Evolutionary conservation across 2,888 invertebrate genomes (phyloP).

Genomic region (Cosmorhoe ocellata): DNA sequence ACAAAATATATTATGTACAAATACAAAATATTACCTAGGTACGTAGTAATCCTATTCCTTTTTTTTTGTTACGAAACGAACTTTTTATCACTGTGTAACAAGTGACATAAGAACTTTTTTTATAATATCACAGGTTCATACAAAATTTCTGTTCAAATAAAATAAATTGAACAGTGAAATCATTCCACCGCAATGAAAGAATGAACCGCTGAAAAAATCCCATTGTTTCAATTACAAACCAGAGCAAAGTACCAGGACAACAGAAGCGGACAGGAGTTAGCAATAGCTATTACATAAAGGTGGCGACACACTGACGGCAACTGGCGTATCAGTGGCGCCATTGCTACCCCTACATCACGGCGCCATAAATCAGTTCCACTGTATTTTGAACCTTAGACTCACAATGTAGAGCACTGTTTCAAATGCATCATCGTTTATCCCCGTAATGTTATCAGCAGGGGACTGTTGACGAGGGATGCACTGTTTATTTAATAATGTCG

Average conservation of each 20-base stretch:
- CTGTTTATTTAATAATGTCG: constrained; percentile 41
- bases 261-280: constrained; percentile 29
- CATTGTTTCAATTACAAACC: constrained; percentile 31
- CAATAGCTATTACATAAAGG: constrained; percentile 24
- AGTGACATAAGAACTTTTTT: too few species aligned
- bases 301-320: constrained; percentile 40
- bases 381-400: constrained; percentile 7
- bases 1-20: too few species aligned
- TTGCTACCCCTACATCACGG: constrained; percentile 26
- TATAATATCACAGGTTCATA: too few species aligned
- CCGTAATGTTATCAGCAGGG: constrained; percentile 35
- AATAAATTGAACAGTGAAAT: too few species aligned
- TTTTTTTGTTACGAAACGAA: too few species aligned
- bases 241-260: constrained; percentile 35
- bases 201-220: background rate
- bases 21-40: too few species aligned
- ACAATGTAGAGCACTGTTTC: constrained; percentile 6
- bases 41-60: too few species aligned
- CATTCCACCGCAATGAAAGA: too few species aligned
- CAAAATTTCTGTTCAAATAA: too few species aligned
- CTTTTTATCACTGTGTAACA: too few species aligned
- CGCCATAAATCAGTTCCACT: constrained; percentile 13
- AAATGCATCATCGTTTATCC: constrained; percentile 30
- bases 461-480: constrained; percentile 36
- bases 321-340: constrained; percentile 24